Evolutionary conservation across 2,113 vertebrate genomes (phyloP).

Genomic region (Pampusana beccarii): DNA sequence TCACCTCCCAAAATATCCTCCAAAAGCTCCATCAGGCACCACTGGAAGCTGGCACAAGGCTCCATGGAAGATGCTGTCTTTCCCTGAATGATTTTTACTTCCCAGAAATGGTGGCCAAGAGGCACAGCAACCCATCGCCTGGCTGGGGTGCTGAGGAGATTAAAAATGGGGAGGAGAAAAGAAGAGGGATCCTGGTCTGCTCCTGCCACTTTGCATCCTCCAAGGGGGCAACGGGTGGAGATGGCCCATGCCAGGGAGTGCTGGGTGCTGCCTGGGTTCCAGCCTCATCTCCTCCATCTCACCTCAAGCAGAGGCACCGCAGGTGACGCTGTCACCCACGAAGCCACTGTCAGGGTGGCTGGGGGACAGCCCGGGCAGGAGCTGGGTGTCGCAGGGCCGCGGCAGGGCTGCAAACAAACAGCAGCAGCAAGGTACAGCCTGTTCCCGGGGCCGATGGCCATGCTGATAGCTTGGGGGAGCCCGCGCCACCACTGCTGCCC

Average conservation of each 20-base stretch:
- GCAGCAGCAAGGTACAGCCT: neutral
- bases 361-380: neutral
- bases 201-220: neutral
- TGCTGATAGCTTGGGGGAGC: neutral
- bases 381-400: neutral
- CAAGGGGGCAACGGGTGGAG: neutral
- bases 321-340: neutral
- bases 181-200: neutral
- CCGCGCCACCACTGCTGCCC: neutral
- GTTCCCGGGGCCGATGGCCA: constrained; percentile 21
- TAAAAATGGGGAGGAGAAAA: neutral
- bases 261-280: neutral
- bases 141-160: neutral
- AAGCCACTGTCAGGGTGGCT: neutral
- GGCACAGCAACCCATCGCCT: fast-evolving
- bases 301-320: neutral
- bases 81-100: fast-evolving
- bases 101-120: neutral
- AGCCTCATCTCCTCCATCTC: neutral
- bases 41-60: neutral
- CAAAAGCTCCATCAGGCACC: neutral
- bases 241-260: fast-evolving
- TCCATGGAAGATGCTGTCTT: fast-evolving
- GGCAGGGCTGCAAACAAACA: constrained; percentile 17
- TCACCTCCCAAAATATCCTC: neutral